phyloP scores from a whole-genome alignment of 2,113 vertebrate genomes.

The Plecturocebus donacophilus region DNA sequence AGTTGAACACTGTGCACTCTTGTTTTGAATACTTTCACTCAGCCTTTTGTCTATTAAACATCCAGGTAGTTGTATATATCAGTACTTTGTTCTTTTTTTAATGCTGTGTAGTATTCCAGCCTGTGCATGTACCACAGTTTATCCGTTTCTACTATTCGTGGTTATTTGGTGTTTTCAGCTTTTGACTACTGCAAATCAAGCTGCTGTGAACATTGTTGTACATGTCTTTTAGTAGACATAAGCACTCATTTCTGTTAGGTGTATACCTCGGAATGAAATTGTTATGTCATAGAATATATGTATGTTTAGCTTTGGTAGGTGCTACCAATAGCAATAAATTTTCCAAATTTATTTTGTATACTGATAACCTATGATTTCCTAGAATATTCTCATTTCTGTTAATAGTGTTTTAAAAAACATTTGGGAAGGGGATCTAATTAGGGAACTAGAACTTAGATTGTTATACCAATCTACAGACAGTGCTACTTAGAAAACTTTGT shows the following conservation, averaged over 20 bases:
- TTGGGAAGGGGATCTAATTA: background rate
- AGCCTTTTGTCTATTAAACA: background rate
- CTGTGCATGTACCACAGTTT: background rate
- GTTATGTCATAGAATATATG: background rate
- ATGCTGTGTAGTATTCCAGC: background rate
- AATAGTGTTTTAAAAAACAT: background rate
- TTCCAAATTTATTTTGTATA: conserved; percentile 6
- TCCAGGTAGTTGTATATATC: background rate
- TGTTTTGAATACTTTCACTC: background rate
- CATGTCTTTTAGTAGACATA: background rate
- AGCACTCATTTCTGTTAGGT: background rate
- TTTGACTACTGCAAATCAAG: background rate
- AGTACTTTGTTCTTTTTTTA: background rate
- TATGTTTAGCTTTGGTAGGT: conserved; percentile 32
- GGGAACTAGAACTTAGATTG: background rate
- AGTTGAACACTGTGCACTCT: background rate
- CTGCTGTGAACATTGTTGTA: background rate
- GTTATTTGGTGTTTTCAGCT: background rate
- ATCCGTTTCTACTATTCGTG: background rate
- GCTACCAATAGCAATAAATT: background rate
- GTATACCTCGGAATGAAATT: background rate
- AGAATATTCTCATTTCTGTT: background rate
- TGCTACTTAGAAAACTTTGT: background rate
- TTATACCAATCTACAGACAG: background rate
- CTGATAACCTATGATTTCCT: background rate